Evolutionary conservation across 2,888 invertebrate genomes (phyloP).

Genomic region (Callyntrura guangdongensis): DNA sequence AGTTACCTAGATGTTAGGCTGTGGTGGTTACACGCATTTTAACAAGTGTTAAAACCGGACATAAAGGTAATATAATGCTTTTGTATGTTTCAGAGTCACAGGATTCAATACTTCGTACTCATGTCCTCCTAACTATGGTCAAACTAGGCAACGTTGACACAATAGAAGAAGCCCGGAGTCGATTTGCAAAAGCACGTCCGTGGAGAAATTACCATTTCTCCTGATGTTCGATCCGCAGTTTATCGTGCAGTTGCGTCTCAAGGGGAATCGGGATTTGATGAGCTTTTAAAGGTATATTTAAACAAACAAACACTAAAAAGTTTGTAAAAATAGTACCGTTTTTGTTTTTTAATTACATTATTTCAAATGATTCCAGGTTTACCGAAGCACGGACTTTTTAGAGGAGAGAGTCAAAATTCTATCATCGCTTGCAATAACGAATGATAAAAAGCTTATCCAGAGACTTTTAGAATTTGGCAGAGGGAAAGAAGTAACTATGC

Average conservation of each 20-base stretch:
- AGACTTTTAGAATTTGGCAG: conserved; percentile 93
- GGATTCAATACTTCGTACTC: conserved; percentile 93
- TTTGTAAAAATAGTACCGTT: neutral
- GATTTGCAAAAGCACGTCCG: conserved; percentile 89
- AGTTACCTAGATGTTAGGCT: too few relatives aligned
- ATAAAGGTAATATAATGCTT: neutral
- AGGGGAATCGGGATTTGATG: conserved; percentile 88
- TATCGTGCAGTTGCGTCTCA: conserved; percentile 93
- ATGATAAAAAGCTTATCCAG: conserved; percentile 90
- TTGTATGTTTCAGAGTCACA: conserved; percentile 87
- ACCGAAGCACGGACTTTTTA: conserved; percentile 94
- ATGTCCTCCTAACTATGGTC: conserved; percentile 93
- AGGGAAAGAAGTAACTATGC: conserved; percentile 95
- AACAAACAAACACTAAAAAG: neutral
- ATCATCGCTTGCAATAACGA: conserved; percentile 92
- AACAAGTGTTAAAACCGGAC: too few relatives aligned
- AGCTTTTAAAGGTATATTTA: conserved; percentile 86
- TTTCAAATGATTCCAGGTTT: conserved; percentile 87
- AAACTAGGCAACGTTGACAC: conserved; percentile 92
- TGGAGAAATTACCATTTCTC: conserved; percentile 89
- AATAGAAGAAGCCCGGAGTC: conserved; percentile 91
- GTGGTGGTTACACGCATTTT: too few relatives aligned
- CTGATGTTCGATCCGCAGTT: conserved; percentile 94
- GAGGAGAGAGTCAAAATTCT: conserved; percentile 97
- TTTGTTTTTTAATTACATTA: neutral